Percentiles rank a stretch among this genome's conserved stretches.
Evolutionary conservation across 2,113 vertebrate genomes (phyloP).

Genomic region (Euleptes europaea): DNA sequence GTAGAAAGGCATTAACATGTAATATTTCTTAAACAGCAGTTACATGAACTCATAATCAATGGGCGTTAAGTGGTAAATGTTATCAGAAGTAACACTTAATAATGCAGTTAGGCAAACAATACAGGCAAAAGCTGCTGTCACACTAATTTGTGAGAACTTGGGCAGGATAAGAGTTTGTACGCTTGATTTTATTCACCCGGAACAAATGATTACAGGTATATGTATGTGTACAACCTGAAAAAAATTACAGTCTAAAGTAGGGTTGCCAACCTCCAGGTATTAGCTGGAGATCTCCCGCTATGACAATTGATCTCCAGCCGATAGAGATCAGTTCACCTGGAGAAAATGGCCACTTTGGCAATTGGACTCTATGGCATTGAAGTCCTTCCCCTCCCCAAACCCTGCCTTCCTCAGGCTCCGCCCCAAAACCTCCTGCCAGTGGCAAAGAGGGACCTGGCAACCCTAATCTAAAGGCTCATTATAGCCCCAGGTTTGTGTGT

Average conservation of each 20-base stretch:
- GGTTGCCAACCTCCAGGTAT: not conserved
- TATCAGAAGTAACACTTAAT: slow-evolving; percentile 84
- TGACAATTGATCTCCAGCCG: no score
- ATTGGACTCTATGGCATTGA: no score
- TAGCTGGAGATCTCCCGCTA: no score
- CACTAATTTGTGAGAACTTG: slow-evolving; percentile 31
- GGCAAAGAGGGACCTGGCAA: no score
- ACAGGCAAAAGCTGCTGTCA: slow-evolving; percentile 71
- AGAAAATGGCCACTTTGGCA: no score
- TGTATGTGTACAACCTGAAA: not conserved
- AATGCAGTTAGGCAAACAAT: slow-evolving; percentile 81
- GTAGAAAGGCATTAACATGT: slow-evolving; percentile 72
- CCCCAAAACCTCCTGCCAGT: no score
- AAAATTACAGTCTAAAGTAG: no score
- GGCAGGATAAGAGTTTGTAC: slow-evolving; percentile 16
- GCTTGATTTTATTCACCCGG: not conserved
- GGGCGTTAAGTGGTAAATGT: slow-evolving; percentile 81
- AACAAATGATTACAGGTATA: not conserved
- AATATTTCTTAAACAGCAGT: slow-evolving; percentile 85
- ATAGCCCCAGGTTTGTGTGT: not conserved
- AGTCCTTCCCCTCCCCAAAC: no score
- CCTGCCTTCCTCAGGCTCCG: no score
- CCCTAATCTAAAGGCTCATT: slow-evolving; percentile 12
- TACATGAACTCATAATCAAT: slow-evolving; percentile 83
- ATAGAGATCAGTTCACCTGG: no score